Percentiles rank a stretch among this genome's conserved stretches.
phyloP scores from a whole-genome alignment of 1,140 invertebrate species.

The Vanessa tameamea region DNA sequence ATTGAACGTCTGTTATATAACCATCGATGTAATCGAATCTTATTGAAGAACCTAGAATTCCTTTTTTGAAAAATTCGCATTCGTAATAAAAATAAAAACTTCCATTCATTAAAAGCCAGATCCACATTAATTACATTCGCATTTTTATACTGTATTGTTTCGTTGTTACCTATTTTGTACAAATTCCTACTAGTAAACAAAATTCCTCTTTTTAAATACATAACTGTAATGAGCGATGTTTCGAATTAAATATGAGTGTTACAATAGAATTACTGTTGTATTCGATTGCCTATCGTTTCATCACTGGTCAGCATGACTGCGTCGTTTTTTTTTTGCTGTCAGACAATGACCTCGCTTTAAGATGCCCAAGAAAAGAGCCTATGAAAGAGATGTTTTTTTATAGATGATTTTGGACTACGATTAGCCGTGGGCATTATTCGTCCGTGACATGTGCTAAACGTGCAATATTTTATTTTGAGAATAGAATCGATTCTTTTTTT shows the following conservation, averaged over 20 bases:
- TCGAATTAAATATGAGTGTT: conserved; percentile 20
- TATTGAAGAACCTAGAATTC: too few species aligned
- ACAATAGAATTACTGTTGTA: conserved; percentile 63
- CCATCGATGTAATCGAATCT: background rate
- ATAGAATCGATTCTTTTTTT: background rate
- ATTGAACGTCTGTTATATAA: too few species aligned
- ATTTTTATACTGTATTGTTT: too few species aligned
- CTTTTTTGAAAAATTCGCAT: too few species aligned
- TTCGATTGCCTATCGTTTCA: conserved; percentile 51
- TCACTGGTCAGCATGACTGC: conserved; percentile 48
- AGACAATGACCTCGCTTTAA: conserved; percentile 58
- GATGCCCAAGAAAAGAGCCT: conserved; percentile 15
- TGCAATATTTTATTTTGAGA: background rate
- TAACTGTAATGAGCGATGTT: conserved; percentile 4
- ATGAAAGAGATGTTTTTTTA: background rate
- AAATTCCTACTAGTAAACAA: background rate
- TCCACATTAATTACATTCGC: too few species aligned
- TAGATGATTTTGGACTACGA: background rate
- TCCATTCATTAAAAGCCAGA: too few species aligned
- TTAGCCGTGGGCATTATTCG: background rate
- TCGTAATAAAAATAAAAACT: too few species aligned
- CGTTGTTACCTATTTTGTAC: too few species aligned
- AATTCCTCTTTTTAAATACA: background rate
- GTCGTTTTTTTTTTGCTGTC: conserved; percentile 52
- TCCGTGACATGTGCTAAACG: conserved; percentile 8